Evolutionary conservation across 2,113 vertebrate species (phyloP), one percentile per base, ranked within the genome.

Genomic region (Calonectris borealis): DNA sequence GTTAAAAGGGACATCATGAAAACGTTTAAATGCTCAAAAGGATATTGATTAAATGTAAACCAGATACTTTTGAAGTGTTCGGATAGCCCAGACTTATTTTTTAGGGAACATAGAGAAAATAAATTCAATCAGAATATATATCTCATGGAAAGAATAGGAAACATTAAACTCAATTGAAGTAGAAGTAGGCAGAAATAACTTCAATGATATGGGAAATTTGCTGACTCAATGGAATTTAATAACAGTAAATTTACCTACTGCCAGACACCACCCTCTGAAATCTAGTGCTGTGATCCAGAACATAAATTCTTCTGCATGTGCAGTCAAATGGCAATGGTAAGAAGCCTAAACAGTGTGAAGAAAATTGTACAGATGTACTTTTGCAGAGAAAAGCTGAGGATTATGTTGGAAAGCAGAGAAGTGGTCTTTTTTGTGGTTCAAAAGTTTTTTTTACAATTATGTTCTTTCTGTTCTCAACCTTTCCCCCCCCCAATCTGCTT

Each of bases 11-110:
- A 69, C 68, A 86, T 58, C 46, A 77, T 44, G 46, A 78, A 94
- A 94, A 72, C 32, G 94, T 51, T 87, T 76, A 93, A 52, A 79
- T 69, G n/a, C 16, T 62, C 40, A 79, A 80, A 88, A 72, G 34
- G 9, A 44, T 91, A 94, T 65, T 82, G 87, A 79, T 83, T 91
- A 65, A 93, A 94, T 69, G 75, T 44, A 94, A 89, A 76, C 24
- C 80, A 81, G 38, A 71, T 40, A 49, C 6, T 44, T 70, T 31
- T 84, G n/a, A 76, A 79, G 34, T 69, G 36, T 69, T 82, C 6
- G 4, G 18, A 60, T 8, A 82, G 49, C 9, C 13, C 31, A 87
- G 57, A 66, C 2, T 66, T 2, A n/a, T 32, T 27, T 76, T 86
- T 86, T 52, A 70, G 38, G 36, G 17, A 90, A 77, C 4, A 32